These are phyloP conservation scores for Heteronetta atricapilla DNA, from an alignment of 2,113 vertebrate species.

Conservation along the genomic window DNA sequence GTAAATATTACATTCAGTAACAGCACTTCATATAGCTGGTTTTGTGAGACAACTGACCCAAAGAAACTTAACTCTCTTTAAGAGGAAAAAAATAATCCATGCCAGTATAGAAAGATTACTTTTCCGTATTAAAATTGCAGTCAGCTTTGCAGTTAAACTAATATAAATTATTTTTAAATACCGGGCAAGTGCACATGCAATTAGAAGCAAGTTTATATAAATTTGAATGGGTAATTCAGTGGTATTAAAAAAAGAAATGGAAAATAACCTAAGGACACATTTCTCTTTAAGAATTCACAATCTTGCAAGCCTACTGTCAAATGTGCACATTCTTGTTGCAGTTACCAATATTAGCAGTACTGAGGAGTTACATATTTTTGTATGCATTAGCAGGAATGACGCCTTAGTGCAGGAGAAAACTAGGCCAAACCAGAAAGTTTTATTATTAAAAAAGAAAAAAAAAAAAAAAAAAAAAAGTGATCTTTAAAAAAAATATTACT, in stretches of 20 bases:
- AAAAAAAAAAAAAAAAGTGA: neutral
- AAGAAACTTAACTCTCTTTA: neutral
- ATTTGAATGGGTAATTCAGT: neutral
- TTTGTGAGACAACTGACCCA: neutral
- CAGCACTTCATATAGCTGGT: neutral
- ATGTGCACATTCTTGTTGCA: neutral
- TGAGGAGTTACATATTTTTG: neutral
- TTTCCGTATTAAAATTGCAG: neutral
- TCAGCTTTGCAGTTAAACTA: neutral
- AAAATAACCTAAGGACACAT: neutral
- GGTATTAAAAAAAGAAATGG: neutral
- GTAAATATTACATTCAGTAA: neutral
- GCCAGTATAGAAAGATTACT: neutral
- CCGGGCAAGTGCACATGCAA: neutral
- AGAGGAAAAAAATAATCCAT: neutral
- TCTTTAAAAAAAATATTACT: too few species aligned
- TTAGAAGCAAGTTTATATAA: neutral
- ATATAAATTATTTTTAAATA: neutral
- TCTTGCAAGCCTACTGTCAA: neutral
- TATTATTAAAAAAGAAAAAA: neutral
- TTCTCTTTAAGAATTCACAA: neutral
- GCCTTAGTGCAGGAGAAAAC: neutral
- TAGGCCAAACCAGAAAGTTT: neutral
- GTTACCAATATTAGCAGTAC: neutral
- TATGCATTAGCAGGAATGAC: neutral